Evolutionary conservation across 2,113 vertebrate genomes (phyloP).

Genomic region (Silurus asotus): DNA sequence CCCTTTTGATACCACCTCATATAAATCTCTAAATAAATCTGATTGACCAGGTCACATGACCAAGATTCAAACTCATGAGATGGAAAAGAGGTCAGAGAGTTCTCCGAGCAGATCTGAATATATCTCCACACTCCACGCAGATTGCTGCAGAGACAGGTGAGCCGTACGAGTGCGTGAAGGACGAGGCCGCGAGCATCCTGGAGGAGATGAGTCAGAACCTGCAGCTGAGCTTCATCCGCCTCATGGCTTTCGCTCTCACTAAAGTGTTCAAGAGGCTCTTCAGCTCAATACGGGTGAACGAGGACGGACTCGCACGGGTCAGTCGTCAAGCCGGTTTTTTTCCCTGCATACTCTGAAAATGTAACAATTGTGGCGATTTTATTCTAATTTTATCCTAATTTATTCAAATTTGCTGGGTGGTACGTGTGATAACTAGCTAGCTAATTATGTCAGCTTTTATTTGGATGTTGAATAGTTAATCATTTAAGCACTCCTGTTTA

Average conservation of each 20-base stretch:
- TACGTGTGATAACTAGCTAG: background rate
- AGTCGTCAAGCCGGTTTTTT: slow-evolving; percentile 48
- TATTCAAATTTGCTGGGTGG: background rate
- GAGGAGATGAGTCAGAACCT: slow-evolving; percentile 93
- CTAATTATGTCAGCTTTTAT: background rate
- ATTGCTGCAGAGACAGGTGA: slow-evolving; percentile 79
- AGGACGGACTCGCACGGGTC: slow-evolving; percentile 89
- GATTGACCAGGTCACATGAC: too few species aligned
- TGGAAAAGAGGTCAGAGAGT: background rate
- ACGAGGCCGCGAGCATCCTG: slow-evolving; percentile 80
- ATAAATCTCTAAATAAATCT: too few species aligned
- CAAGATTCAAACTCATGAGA: too few species aligned
- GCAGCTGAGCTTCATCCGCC: slow-evolving; percentile 81
- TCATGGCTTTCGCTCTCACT: slow-evolving; percentile 83
- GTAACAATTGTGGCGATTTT: too few species aligned
- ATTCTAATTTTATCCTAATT: too few species aligned
- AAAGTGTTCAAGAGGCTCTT: slow-evolving; percentile 91
- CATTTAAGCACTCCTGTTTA: background rate
- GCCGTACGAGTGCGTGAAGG: slow-evolving; percentile 76
- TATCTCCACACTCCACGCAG: slow-evolving; percentile 60
- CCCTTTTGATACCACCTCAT: too few species aligned
- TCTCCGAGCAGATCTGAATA: background rate
- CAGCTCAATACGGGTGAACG: slow-evolving; percentile 85
- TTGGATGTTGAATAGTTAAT: background rate
- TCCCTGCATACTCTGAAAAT: too few species aligned